Evolutionary conservation across 2,113 vertebrate species (phyloP).

Genomic region (Neotragus pygmaeus): DNA sequence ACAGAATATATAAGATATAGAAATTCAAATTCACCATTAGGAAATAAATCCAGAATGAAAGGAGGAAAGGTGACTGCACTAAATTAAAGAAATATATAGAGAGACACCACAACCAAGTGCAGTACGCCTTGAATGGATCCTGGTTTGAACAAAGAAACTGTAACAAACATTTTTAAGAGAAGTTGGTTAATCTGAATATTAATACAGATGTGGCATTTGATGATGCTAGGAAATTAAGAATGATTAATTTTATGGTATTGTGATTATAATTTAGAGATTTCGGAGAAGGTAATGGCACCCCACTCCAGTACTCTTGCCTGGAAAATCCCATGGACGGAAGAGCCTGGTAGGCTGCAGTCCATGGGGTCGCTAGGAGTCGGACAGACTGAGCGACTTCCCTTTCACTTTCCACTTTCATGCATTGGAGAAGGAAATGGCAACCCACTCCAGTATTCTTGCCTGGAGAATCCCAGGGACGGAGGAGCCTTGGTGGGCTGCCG

Average conservation of each 20-base stretch:
- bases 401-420: too few species aligned
- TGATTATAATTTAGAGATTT: neutral
- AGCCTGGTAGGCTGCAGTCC: too few species aligned
- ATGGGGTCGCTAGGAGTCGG: too few species aligned
- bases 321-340: too few species aligned
- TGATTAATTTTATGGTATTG: neutral
- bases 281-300: too few species aligned
- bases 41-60: conserved; percentile 12
- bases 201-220: neutral
- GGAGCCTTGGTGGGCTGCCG: too few species aligned
- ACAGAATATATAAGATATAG: neutral
- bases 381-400: too few species aligned
- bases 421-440: too few species aligned
- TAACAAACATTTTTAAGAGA: neutral
- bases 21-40: neutral
- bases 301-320: too few species aligned
- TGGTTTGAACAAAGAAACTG: neutral
- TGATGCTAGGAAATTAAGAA: neutral
- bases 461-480: too few species aligned
- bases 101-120: neutral
- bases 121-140: neutral
- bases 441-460: too few species aligned
- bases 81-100: neutral
- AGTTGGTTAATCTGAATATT: neutral
- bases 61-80: neutral